Base-by-base conservation (phyloP, 2,797 vertebrate genomes). In the Diceros bicornis region DNA sequence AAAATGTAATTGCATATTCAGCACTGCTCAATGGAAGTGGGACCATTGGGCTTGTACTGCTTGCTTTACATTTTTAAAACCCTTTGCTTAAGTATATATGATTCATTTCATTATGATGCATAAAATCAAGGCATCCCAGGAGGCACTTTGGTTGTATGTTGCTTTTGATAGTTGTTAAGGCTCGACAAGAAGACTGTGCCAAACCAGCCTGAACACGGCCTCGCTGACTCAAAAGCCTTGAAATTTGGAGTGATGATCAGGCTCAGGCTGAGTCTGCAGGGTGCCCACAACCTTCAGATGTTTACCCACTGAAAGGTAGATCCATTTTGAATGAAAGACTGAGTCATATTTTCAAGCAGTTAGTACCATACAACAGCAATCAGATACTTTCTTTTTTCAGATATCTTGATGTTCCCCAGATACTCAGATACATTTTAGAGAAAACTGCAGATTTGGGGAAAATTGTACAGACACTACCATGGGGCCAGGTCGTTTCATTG, bases 1-100 rank as follows among this genome's bases (percentile, higher is more conserved):
- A 97, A 93, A 98, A 97, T 97, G 98, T 98, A 98, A 98, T 93
- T 97, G 89, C 96, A 85, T 61, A 96, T 98, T 98, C 97, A 98
- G 94, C 96, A 95, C 97, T 96, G 94, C 96, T 99, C 98, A 98
- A 92, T 98, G 84, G 97, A 95, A 98, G 95, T 89, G 57, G 92
- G 17, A 92, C 55, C 64, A 27, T 81, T 97, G 97, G 88, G 97
- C 72, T 95, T 96, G 66, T 25, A 88, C 96, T 66, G 50, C 78
- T 94, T 81, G 61, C 91, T 75, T 95, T 77, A 93, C 95, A 75
- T 71, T 92, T 97, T 94, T 50, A 41, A 96, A 97, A 91, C 47
- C 52, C 57, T 95, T 92, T 97, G 18, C 75, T 92, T 88, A 89
- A 92, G 55, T 69, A 5, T 89, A 41, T 62, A 78, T 88, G 74